Percentiles rank a stretch among this genome's conserved stretches.
Conservation (phyloP, 2,888 invertebrate species). For the Peribatodes rhomboidaria region DNA sequence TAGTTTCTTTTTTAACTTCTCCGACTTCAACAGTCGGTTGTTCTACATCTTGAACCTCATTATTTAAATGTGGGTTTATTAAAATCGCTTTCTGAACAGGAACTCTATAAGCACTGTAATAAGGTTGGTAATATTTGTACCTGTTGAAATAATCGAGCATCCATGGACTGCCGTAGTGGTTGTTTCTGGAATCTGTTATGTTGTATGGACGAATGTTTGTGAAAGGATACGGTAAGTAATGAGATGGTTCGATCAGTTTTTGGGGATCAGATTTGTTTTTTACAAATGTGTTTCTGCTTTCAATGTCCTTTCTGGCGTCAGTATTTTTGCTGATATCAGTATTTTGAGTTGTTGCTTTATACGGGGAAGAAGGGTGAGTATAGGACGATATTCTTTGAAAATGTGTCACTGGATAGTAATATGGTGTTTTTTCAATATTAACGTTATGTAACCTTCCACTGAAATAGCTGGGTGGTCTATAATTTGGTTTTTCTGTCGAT, state of each 20-base stretch:
- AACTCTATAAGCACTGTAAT: constrained; percentile 42
- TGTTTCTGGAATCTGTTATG: constrained; percentile 39
- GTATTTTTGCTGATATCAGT: neutral
- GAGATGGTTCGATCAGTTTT: constrained; percentile 52
- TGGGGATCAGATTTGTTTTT: constrained; percentile 40
- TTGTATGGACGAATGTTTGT: constrained; percentile 60
- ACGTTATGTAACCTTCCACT: constrained; percentile 50
- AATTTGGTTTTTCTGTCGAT: constrained; percentile 36
- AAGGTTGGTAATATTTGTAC: constrained; percentile 49
- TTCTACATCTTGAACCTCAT: constrained; percentile 44
- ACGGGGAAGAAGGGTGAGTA: constrained; percentile 46
- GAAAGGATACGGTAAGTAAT: constrained; percentile 68
- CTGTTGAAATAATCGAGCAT: constrained; percentile 51
- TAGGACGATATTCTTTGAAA: constrained; percentile 69
- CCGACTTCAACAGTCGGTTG: constrained; percentile 25
- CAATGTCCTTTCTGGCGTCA: neutral
- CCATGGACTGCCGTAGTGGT: constrained; percentile 53
- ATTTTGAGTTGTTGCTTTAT: constrained; percentile 13
- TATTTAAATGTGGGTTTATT: constrained; percentile 49
- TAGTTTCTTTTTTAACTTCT: constrained; percentile 18
- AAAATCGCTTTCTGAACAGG: constrained; percentile 49
- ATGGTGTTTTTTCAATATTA: constrained; percentile 64
- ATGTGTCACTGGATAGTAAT: constrained; percentile 66
- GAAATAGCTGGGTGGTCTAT: constrained; percentile 50
- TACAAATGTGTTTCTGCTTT: constrained; percentile 14